Evolutionary conservation across 1,140 invertebrate species (phyloP).

Genomic region (Nixonia krombeini): DNA sequence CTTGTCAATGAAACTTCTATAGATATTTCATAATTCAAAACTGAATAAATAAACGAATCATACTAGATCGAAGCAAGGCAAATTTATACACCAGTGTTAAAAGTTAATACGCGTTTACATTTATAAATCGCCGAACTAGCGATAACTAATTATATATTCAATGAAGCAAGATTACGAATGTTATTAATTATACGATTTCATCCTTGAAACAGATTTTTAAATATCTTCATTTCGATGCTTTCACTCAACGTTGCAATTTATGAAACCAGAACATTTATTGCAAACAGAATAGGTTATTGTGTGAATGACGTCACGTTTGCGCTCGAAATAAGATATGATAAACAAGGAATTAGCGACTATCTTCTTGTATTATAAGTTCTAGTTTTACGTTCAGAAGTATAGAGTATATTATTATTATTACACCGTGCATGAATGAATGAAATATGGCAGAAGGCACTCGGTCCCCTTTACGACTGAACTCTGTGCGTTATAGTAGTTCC

Average conservation of each 20-base stretch:
- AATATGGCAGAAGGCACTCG: constrained; percentile 66
- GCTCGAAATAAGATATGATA: constrained; percentile 44
- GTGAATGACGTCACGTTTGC: constrained; percentile 33
- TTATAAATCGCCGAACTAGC: neutral
- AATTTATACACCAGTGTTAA: neutral
- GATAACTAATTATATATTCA: constrained; percentile 22
- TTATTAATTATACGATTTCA: neutral
- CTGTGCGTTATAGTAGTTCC: constrained; percentile 62
- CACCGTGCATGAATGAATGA: constrained; percentile 53
- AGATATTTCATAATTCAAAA: too few relatives aligned
- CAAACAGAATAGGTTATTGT: neutral
- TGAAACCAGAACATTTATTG: constrained; percentile 2
- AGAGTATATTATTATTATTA: constrained; percentile 54
- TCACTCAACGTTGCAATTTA: constrained; percentile 11
- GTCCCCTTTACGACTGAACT: constrained; percentile 71
- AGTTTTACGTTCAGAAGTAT: constrained; percentile 49
- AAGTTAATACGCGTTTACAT: neutral
- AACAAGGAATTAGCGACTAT: constrained; percentile 48
- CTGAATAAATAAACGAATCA: constrained; percentile 9
- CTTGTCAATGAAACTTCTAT: too few relatives aligned
- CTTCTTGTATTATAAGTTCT: constrained; percentile 55
- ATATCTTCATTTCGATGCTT: too few relatives aligned
- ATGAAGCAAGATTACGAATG: constrained; percentile 11
- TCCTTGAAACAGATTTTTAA: neutral
- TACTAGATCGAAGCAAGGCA: neutral